These are phyloP conservation scores for Sepioteuthis lessoniana DNA, from an alignment of 2,888 invertebrate genomes.

Conservation along the genomic window DNA sequence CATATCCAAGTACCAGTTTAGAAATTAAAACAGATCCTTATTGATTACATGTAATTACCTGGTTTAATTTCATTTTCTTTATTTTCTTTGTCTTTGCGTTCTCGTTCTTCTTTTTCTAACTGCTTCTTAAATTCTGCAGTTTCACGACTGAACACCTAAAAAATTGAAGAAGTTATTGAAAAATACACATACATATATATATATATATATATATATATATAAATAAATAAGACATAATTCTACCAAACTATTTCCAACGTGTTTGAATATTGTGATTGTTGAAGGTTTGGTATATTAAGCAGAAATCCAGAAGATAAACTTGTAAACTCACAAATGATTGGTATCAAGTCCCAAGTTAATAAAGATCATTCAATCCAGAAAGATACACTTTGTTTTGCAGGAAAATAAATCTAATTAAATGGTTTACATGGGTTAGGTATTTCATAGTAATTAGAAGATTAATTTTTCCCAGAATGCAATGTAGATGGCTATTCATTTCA, in stretches of 20 bases:
- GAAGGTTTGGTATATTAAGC: too few species aligned
- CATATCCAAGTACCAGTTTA: not conserved
- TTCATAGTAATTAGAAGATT: too few species aligned
- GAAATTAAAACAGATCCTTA: not conserved
- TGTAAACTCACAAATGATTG: too few species aligned
- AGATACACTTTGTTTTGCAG: too few species aligned
- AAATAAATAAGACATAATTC: not conserved
- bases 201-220: not conserved
- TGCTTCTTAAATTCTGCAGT: slow-evolving; percentile 52
- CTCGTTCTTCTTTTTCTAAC: slow-evolving; percentile 51
- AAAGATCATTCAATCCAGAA: too few species aligned
- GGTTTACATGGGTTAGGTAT: too few species aligned
- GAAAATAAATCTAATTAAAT: too few species aligned
- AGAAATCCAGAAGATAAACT: too few species aligned
- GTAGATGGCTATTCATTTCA: too few species aligned
- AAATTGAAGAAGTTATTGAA: not conserved
- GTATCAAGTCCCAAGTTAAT: too few species aligned
- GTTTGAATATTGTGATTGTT: too few species aligned
- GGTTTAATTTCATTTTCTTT: slow-evolving; percentile 49
- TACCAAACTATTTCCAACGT: not conserved
- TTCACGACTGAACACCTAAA: slow-evolving; percentile 51
- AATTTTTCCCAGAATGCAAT: too few species aligned
- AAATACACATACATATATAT: not conserved
- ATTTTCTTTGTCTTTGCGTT: slow-evolving; percentile 50
- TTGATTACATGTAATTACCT: not conserved